Evolutionary conservation across 2,797 vertebrate species (phyloP).

Genomic region (Coreius guichenoti): DNA sequence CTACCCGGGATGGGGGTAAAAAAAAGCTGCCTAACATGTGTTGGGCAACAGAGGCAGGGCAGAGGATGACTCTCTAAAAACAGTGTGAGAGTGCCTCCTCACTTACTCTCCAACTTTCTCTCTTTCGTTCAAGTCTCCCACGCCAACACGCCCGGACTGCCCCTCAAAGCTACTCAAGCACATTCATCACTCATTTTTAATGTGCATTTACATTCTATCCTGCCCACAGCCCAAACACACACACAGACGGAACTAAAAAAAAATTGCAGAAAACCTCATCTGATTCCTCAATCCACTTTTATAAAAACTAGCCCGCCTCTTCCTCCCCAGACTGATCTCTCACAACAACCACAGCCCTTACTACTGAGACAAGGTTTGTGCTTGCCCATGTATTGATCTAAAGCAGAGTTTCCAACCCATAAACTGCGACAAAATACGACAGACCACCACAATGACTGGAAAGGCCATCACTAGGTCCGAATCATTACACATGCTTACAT

Average conservation of each 20-base stretch:
- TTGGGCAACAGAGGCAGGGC: slow-evolving; percentile 53
- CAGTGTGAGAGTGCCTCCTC: slow-evolving; percentile 46
- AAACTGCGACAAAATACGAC: slow-evolving; percentile 20
- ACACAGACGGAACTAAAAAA: neutral
- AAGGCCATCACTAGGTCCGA: slow-evolving; percentile 43
- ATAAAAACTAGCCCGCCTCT: neutral
- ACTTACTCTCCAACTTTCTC: slow-evolving; percentile 57
- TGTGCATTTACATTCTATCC: slow-evolving; percentile 23
- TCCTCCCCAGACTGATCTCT: neutral
- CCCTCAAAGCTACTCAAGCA: slow-evolving; percentile 44
- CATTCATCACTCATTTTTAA: slow-evolving; percentile 50
- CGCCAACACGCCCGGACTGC: slow-evolving; percentile 26
- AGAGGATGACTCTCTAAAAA: slow-evolving; percentile 66
- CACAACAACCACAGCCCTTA: neutral
- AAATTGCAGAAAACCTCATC: slow-evolving; percentile 22
- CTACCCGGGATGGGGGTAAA: slow-evolving; percentile 61
- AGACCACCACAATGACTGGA: slow-evolving; percentile 43
- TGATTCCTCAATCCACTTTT: neutral
- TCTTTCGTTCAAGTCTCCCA: slow-evolving; percentile 48
- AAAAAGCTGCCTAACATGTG: slow-evolving; percentile 62
- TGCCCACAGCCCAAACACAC: slow-evolving; percentile 48
- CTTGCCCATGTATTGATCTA: slow-evolving; percentile 20
- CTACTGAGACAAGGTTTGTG: neutral
- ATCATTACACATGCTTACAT: slow-evolving; percentile 79
- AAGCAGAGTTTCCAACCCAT: slow-evolving; percentile 8